Evolutionary conservation across 2,113 vertebrate genomes (phyloP), one percentile per base, ranked within the genome.

Genomic region (Emydura subglobosa): DNA sequence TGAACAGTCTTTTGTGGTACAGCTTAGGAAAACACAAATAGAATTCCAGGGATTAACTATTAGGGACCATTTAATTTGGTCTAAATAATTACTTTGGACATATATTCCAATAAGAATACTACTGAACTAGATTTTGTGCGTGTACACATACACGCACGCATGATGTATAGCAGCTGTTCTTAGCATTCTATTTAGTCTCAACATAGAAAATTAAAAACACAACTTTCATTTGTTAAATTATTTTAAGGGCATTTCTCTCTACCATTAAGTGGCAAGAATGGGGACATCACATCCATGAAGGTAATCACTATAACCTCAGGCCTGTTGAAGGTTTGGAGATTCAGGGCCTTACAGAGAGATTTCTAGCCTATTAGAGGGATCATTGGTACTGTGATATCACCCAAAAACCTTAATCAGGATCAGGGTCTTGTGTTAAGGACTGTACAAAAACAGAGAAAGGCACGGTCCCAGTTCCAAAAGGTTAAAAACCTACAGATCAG

Each of bases 11-110:
- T 93, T 81, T 74, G 39, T 91, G 89, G 44, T 57, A 85, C 65
- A 74, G 49, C 24, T 96, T 42, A 94, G 86, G 82, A 95, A 97
- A 97, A 92, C 54, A 68, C 49, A 59, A 49, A 88, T 81, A 0
- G 47, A 85, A 87, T 79, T 95, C 92, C 90, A 7, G 0, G 88
- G 91, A 79, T 54, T 82, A 94, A 82, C 42, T 82, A 87, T 82
- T 85, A 93, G 76, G 79, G 93, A 87, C 65, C 42, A 39, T 88
- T 95, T 90, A n/a, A 90, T 89, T 79, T 92, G 83, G 92, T 79
- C 79, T 74, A 53, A 1, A 6, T 57, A 82, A 94, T 94, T 74
- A 85, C 68, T 88, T 76, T 44, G 83, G 78, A 81, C 88, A 95
- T 91, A 85, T 72, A 88, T 84, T 85, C 47, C 84, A 88, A 90